Evolutionary conservation across 2,888 invertebrate species (phyloP), one percentile per base, ranked within the genome.

Genomic region (Clistopyga incitator): DNA sequence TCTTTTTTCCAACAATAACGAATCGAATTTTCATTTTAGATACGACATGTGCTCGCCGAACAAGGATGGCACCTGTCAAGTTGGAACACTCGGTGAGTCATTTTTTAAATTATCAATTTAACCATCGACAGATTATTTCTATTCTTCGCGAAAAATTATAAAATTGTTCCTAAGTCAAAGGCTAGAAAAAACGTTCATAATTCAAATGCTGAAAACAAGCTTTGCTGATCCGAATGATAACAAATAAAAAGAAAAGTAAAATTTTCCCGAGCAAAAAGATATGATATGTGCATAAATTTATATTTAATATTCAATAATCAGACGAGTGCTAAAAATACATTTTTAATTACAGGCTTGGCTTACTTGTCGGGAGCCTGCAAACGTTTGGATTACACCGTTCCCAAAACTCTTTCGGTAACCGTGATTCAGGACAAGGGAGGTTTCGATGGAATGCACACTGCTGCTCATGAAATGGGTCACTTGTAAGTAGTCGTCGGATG

Each of bases 391-490:
- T 29, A 45, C n/a, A 18, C 10, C 10, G 11, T 4, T 6, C 6
- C 23, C 2, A 65, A 23, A 15, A 68, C 45, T 64, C 8, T 34
- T 3, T 76, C 78, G 20, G 78, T 79, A 13, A 59, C 65, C 4
- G 61, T 85, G 0, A 50, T 86, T 34, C 74, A 65, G 23, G 86
- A 86, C 64, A 38, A 45, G 3, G 85, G 78, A 52, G 84, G 65
- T 59, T 86, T 75, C 71, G 80, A 84, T 13, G 86, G 81, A 18
- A 72, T 84, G 54, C 72, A 81, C 34, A 81, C 83, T 0, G 83
- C 85, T 20, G 79, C 84, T 13, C 86, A 86, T 59, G 86, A 86
- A 72, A 70, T 86, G n/a, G 86, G 82, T n/a, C 86, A 86, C 29
- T 77, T 81, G 86, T 86, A 71, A 71, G 85, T 85, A 71, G 85